These are phyloP conservation scores for Nomia melanderi DNA, from an alignment of 1,140 invertebrate genomes.

Conservation along the genomic window DNA sequence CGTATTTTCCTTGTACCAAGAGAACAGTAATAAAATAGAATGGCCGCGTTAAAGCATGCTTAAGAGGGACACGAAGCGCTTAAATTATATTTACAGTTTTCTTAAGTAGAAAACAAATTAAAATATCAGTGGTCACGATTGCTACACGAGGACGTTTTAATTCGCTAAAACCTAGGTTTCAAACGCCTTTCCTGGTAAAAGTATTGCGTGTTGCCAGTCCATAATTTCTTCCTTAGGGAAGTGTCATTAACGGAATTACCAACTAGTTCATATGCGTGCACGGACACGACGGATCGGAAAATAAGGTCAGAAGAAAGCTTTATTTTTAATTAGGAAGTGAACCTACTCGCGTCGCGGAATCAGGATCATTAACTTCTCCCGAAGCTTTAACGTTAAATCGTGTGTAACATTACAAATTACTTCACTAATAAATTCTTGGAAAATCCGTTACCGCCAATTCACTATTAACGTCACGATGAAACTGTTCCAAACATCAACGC, in stretches of 20 bases:
- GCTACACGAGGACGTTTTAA: slow-evolving; percentile 26
- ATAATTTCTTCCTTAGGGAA: slow-evolving; percentile 31
- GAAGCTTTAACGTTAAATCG: background rate
- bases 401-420: background rate
- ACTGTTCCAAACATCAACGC: too few species aligned
- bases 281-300: slow-evolving; percentile 27
- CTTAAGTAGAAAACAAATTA: background rate
- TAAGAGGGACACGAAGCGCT: too few species aligned
- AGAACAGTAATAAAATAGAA: background rate
- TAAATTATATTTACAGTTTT: background rate
- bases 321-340: slow-evolving; percentile 58
- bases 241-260: slow-evolving; percentile 59
- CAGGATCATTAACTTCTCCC: background rate
- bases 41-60: too few species aligned
- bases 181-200: slow-evolving; percentile 41
- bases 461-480: too few species aligned
- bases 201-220: slow-evolving; percentile 31
- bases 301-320: slow-evolving; percentile 58
- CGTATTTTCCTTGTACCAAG: too few species aligned
- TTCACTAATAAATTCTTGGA: too few species aligned
- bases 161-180: slow-evolving; percentile 36
- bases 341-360: slow-evolving; percentile 1
- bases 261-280: slow-evolving; percentile 55
- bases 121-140: background rate
- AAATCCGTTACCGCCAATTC: too few species aligned